Percentiles rank a stretch among this genome's conserved stretches.
These are phyloP conservation scores for Drosophila lutescens DNA, from an alignment of 2,888 invertebrate genomes.

Conservation along the genomic window DNA sequence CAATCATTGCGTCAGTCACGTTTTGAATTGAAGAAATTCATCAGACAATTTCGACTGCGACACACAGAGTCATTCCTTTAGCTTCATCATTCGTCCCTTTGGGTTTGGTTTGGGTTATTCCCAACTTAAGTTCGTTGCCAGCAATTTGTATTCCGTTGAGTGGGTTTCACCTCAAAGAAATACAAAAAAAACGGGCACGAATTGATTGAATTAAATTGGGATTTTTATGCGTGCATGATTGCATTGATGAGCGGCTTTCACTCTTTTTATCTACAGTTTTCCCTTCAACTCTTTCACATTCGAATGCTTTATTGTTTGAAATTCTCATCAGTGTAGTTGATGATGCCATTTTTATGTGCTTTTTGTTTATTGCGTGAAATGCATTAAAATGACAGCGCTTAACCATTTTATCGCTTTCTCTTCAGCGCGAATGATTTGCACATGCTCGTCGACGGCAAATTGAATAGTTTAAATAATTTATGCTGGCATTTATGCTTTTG, in stretches of 20 bases:
- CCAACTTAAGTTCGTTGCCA: conserved; percentile 42
- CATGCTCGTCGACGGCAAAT: conserved; percentile 27
- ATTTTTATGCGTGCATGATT: conserved; percentile 72
- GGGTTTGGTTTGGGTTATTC: background rate
- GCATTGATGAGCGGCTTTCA: conserved; percentile 64
- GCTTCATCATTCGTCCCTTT: conserved; percentile 25
- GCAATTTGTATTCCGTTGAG: conserved; percentile 55
- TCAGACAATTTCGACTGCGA: conserved; percentile 65
- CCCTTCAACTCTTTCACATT: conserved; percentile 7
- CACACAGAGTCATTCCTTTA: conserved; percentile 35
- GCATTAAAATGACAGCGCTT: conserved; percentile 39
- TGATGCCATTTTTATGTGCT: conserved; percentile 24
- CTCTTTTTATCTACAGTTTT: conserved; percentile 1
- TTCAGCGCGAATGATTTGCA: conserved; percentile 37
- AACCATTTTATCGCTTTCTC: conserved; percentile 44
- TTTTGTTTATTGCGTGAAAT: conserved; percentile 41
- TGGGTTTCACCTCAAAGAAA: conserved; percentile 22
- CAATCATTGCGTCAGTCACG: conserved; percentile 77
- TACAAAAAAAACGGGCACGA: conserved; percentile 32
- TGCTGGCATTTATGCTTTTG: conserved; percentile 11
- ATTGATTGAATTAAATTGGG: conserved; percentile 77
- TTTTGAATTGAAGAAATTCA: conserved; percentile 79
- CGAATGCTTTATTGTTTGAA: conserved; percentile 38
- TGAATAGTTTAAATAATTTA: conserved; percentile 43
- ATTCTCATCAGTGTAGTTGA: conserved; percentile 38